Conservation (phyloP, 2,888 invertebrate species). For the Ophioninae sp. region DNA sequence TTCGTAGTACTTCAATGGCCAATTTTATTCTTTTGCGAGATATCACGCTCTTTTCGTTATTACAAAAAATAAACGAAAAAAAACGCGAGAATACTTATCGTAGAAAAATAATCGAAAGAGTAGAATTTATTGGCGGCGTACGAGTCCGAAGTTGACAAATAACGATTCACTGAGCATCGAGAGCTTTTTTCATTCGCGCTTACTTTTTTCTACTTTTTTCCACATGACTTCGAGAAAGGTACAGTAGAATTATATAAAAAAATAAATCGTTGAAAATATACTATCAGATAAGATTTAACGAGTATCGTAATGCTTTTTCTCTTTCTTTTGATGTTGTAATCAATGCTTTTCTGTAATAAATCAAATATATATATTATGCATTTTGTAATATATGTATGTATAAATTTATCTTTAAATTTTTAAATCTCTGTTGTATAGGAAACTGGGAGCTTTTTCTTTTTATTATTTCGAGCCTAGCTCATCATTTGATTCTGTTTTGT, state of each 20-base stretch:
- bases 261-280: constrained; percentile 60
- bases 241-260: constrained; percentile 55
- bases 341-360: constrained; percentile 37
- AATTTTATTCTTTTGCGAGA: constrained; percentile 34
- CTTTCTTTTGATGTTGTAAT: constrained; percentile 10
- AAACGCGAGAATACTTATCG: constrained; percentile 72
- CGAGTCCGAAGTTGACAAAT: constrained; percentile 48
- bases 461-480: constrained; percentile 53
- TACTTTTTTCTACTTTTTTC: constrained; percentile 7
- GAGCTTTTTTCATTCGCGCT: constrained; percentile 13
- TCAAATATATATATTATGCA: constrained; percentile 51
- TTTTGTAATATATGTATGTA: constrained; percentile 38
- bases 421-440: constrained; percentile 58
- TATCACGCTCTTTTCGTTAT: constrained; percentile 63
- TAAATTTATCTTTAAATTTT: constrained; percentile 17
- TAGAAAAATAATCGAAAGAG: constrained; percentile 78
- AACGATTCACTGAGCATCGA: constrained; percentile 45
- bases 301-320: constrained; percentile 45
- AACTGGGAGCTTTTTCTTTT: constrained; percentile 60
- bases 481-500: constrained; percentile 60
- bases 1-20: constrained; percentile 1
- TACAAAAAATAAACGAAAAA: constrained; percentile 61
- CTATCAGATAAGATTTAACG: constrained; percentile 53
- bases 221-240: constrained; percentile 19
- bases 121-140: constrained; percentile 54